Base-by-base conservation (phyloP, 2,113 vertebrate species). In the Gallinago paraguaiae region DNA sequence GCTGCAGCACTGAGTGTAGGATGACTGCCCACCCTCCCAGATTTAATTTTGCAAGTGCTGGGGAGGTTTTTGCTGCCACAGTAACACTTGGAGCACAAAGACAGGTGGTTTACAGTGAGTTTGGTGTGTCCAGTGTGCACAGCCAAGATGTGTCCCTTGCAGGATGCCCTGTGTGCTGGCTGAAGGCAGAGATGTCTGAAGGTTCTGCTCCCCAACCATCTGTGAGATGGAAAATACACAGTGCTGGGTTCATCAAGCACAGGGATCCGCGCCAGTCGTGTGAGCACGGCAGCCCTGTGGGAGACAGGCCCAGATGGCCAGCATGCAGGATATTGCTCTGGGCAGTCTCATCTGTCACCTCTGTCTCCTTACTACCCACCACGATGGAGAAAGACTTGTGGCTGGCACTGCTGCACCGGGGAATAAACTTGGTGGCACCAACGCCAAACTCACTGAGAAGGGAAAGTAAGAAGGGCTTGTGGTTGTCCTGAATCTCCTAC, bases 251-350 rank as follows among this genome's bases (percentile, higher is more conserved):
- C 35, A n/a, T 61, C 28, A 33, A 84, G 67, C 33, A 43, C 23
- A 57, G 41, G 15, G 18, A 4, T 13, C 2, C 0, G 2, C 24
- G 24, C 24, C 30, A 53, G 50, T 56, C 1, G 0, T 2, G 5
- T 12, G 39, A 53, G 11, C 30, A 48, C 5, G 3, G 13, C n/a
- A 57, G 17, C 67, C 45, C 35, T 46, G 27, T 54, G 59, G 74
- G 28, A 63, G 53, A 31, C 35, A 72, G 57, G 28, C n/a, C 8
- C 24, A 54, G 51, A 1, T 69, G 37, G 46, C 17, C 2, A 9
- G 56, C 1, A 1, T 9, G 33, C 35, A 68, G 63, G 19, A 8
- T 17, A 31, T 39, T 39, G 37, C 82, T 63, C 24, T 16, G 18
- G 28, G 41, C 2, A 3, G 4, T 20, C 15, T 43, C 53, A 68